Base-by-base conservation (phyloP, 1,140 invertebrate genomes). In the Macrocentrus cingulum region DNA sequence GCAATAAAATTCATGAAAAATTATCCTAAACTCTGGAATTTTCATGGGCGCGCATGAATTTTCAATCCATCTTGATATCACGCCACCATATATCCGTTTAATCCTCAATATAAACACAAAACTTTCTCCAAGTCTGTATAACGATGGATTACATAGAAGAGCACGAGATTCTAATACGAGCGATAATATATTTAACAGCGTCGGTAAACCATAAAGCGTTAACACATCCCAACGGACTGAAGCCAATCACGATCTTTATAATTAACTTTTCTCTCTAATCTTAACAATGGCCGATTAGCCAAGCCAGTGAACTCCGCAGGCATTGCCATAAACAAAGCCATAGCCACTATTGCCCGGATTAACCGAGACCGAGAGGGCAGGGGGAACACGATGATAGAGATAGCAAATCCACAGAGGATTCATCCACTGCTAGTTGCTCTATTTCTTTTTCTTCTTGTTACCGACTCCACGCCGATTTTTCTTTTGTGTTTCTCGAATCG, bases 251-350 rank as follows among this genome's bases (percentile, higher is more conserved):
- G 41, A 62, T 62, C 44, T 62, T 62, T 54, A 62, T 62, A 62
- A 62, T 62, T 62, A 62, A 62, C 56, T 62, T 62, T 62, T 62
- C 45, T 50, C 42, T 59, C 56, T 62, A 62, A 62, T 62, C 57
- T 62, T 54, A 44, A 29, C 45, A 54, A 62, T 59, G 25, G 60
- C 50, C 60, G 48, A 50, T 59, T 59, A 59, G 46, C 48, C 23
- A 15, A 25, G 32, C 13, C 15, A 39, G 46, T 44, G 52, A 29
- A 50, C 19, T 39, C 45, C 25, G 22, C 39, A 19, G n/a, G 18
- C 15, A 37, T 18, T 48, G 25, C 41, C 59, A 57, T 57, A 61
- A 57, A 57, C 59, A 61, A 57, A 49, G 41, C 50, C 29, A 61
- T 61, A 41, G 34, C 20, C 25, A 39, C 29, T 18, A 46, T 37